Percentiles rank a stretch among this genome's conserved stretches.
Conservation (phyloP, 2,888 invertebrate genomes). For the Buathra laborator region DNA sequence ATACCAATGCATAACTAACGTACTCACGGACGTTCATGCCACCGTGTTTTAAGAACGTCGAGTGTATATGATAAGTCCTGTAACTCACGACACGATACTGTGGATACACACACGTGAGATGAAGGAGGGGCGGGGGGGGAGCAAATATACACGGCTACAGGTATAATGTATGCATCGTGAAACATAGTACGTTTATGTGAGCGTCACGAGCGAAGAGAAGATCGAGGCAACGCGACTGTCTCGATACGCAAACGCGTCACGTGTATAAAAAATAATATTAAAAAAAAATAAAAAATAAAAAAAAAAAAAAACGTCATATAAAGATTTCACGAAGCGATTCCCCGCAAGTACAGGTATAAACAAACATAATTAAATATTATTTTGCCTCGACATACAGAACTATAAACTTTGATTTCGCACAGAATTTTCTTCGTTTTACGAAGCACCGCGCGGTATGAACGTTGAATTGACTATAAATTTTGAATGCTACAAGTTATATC, state of each 20-base stretch:
- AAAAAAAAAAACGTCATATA: neutral
- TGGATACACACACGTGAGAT: slow-evolving; percentile 23
- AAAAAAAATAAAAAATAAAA: neutral
- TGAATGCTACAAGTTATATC: neutral
- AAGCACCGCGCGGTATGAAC: neutral
- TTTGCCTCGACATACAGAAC: neutral
- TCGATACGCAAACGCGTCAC: neutral
- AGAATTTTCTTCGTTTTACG: slow-evolving; percentile 22
- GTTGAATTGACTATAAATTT: slow-evolving; percentile 14
- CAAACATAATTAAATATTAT: slow-evolving; percentile 26
- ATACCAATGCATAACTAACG: slow-evolving; percentile 30
- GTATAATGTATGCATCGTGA: slow-evolving; percentile 55
- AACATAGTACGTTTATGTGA: slow-evolving; percentile 58
- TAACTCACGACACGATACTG: slow-evolving; percentile 52
- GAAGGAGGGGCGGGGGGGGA: neutral
- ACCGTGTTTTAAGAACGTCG: slow-evolving; percentile 53
- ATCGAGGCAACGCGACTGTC: neutral
- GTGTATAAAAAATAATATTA: neutral
- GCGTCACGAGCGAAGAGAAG: slow-evolving; percentile 47
- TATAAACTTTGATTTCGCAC: slow-evolving; percentile 2
- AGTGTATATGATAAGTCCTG: slow-evolving; percentile 61
- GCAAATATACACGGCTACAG: slow-evolving; percentile 39
- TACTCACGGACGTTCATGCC: slow-evolving; percentile 45
- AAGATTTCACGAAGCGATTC: slow-evolving; percentile 14
- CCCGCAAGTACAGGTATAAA: slow-evolving; percentile 23